Evolutionary conservation across 1,140 invertebrate genomes (phyloP).

Genomic region (Magallana gigas): DNA sequence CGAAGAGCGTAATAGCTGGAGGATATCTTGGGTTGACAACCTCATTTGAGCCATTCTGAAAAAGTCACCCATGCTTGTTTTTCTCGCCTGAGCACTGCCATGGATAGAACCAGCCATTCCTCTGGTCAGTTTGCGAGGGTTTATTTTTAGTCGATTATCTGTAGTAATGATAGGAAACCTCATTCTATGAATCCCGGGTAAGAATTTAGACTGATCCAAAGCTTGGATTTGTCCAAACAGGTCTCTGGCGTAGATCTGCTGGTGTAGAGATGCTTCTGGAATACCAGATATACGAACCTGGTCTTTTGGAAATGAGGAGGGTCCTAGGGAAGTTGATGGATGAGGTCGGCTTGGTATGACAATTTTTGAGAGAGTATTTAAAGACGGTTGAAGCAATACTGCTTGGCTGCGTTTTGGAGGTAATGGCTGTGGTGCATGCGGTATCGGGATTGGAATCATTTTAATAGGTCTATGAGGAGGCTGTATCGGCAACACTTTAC

Average conservation of each 20-base stretch:
- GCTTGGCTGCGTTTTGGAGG: background rate
- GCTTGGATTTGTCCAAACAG: background rate
- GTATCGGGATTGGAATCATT: background rate
- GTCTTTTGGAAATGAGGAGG: background rate
- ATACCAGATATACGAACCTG: background rate
- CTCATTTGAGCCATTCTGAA: constrained; percentile 25
- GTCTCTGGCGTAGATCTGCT: background rate
- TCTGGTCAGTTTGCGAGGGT: background rate
- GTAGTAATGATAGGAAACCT: background rate
- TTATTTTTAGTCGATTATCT: background rate
- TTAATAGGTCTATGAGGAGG: background rate
- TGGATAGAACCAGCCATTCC: background rate
- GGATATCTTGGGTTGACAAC: background rate
- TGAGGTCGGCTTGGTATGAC: background rate
- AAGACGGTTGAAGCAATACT: background rate
- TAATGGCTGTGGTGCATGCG: background rate
- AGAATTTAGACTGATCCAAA: background rate
- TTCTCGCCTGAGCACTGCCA: background rate
- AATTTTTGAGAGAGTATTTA: background rate
- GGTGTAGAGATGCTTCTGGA: background rate
- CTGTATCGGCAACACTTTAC: background rate
- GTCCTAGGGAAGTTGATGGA: background rate
- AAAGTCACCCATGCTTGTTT: constrained; percentile 5
- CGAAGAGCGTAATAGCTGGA: background rate
- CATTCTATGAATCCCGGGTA: background rate